Conservation (phyloP, 2,797 vertebrate species). For the Cichlasoma orientale region DNA sequence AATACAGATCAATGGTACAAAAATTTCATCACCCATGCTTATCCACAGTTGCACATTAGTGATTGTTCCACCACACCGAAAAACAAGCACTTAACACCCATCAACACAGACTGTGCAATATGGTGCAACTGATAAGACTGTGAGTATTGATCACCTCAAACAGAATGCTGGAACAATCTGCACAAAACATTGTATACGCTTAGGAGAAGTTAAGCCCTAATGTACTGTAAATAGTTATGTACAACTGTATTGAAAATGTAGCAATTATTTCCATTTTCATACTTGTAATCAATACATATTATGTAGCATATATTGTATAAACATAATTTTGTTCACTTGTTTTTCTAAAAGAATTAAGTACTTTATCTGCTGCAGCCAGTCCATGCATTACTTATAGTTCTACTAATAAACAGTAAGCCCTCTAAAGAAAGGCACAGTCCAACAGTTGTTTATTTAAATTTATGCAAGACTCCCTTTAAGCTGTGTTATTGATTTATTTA, state of each 20-base stretch:
- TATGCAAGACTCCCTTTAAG: slow-evolving; percentile 87
- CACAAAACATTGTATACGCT: slow-evolving; percentile 76
- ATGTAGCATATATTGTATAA: slow-evolving; percentile 88
- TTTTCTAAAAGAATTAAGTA: slow-evolving; percentile 83
- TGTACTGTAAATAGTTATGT: slow-evolving; percentile 85
- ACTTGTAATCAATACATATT: slow-evolving; percentile 87
- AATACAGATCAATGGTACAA: slow-evolving; percentile 54
- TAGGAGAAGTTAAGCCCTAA: slow-evolving; percentile 70
- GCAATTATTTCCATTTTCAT: slow-evolving; percentile 89
- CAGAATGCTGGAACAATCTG: slow-evolving; percentile 83
- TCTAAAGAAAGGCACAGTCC: slow-evolving; percentile 74
- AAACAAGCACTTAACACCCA: slow-evolving; percentile 67
- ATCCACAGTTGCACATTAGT: slow-evolving; percentile 70
- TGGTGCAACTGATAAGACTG: slow-evolving; percentile 70
- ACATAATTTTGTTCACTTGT: slow-evolving; percentile 81
- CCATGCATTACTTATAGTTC: slow-evolving; percentile 77
- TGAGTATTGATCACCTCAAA: slow-evolving; percentile 76
- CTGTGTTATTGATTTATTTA: slow-evolving; percentile 74
- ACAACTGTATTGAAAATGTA: slow-evolving; percentile 87
- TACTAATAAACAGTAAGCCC: slow-evolving; percentile 76
- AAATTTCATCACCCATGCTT: slow-evolving; percentile 60
- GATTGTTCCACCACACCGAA: slow-evolving; percentile 64
- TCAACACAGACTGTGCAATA: slow-evolving; percentile 68
- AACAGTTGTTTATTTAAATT: slow-evolving; percentile 77
- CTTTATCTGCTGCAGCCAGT: slow-evolving; percentile 82